These are phyloP conservation scores for Philypnodon macrostomus DNA, from an alignment of 2,797 vertebrate genomes.

Conservation along the genomic window DNA sequence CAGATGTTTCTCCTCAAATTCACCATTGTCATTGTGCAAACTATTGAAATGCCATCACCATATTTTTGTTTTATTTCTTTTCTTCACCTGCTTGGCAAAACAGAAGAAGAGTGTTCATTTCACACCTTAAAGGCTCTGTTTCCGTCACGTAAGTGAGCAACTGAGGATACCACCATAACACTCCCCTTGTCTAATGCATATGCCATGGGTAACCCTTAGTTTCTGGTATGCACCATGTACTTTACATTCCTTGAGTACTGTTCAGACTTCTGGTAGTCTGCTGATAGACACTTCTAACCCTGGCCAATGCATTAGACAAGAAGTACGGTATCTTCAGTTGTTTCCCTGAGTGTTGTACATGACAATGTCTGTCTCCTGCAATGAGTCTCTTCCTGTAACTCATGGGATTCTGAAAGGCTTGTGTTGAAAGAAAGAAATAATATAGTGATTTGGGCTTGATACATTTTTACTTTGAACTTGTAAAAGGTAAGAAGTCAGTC, in stretches of 20 bases:
- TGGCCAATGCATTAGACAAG: slow-evolving; percentile 83
- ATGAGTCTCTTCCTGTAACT: slow-evolving; percentile 89
- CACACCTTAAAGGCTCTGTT: slow-evolving; percentile 99
- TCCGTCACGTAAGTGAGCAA: slow-evolving; percentile 99
- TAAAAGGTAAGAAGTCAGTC: background rate
- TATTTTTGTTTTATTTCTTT: slow-evolving; percentile 87
- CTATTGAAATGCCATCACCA: slow-evolving; percentile 89
- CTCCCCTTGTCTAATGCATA: slow-evolving; percentile 84
- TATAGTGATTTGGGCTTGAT: slow-evolving; percentile 1
- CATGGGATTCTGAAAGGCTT: slow-evolving; percentile 89
- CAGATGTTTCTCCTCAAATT: slow-evolving; percentile 67
- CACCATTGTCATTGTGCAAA: slow-evolving; percentile 78
- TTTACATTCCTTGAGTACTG: slow-evolving; percentile 48
- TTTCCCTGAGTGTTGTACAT: slow-evolving; percentile 92
- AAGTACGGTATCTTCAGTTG: slow-evolving; percentile 96
- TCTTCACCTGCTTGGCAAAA: slow-evolving; percentile 97
- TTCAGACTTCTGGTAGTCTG: slow-evolving; percentile 30
- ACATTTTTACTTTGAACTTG: background rate
- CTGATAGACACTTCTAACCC: slow-evolving; percentile 48
- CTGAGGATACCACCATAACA: slow-evolving; percentile 90
- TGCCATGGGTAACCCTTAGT: slow-evolving; percentile 79
- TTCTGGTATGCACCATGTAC: slow-evolving; percentile 72
- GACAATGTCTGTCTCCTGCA: slow-evolving; percentile 81
- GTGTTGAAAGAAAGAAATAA: slow-evolving; percentile 33
- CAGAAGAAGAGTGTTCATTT: slow-evolving; percentile 99